A percentile compares a stretch with the other conserved stretches of the same genome.
phyloP scores from a whole-genome alignment of 2,888 invertebrate genomes.

The Syritta pipiens region DNA sequence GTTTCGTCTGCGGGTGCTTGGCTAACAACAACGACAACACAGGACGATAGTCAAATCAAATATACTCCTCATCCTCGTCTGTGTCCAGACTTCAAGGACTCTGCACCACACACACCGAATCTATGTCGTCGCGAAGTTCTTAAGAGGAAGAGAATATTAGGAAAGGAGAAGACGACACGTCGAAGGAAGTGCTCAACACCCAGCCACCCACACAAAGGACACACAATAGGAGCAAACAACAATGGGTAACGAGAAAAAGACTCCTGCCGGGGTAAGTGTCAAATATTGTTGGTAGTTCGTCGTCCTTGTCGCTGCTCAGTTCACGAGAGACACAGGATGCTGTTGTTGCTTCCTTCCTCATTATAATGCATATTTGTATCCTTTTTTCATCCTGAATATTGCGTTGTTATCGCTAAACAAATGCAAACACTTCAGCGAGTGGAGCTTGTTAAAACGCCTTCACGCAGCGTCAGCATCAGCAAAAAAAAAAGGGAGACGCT shows the following conservation, averaged over 20 bases:
- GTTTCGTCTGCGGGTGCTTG: no score
- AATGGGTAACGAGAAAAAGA: conserved; percentile 74
- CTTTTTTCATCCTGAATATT: background rate
- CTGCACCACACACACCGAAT: background rate
- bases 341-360: conserved; percentile 45
- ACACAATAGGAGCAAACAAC: conserved; percentile 64
- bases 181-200: conserved; percentile 1
- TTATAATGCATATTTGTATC: conserved; percentile 54
- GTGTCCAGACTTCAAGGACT: conserved; percentile 41
- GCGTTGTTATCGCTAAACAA: conserved; percentile 32
- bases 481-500: conserved; percentile 1
- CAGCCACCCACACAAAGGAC: background rate
- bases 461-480: conserved; percentile 30
- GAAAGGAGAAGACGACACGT: background rate
- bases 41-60: conserved; percentile 51
- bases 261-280: conserved; percentile 73
- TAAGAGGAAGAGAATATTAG: background rate
- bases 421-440: conserved; percentile 54
- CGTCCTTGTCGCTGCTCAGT: background rate
- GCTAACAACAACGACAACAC: no score
- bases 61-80: no score
- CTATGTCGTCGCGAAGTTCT: conserved; percentile 51
- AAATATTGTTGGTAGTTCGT: conserved; percentile 61
- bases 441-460: conserved; percentile 48
- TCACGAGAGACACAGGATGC: conserved; percentile 34